Evolutionary conservation across 2,797 vertebrate genomes (phyloP).

Genomic region (Clarias fuscus): DNA sequence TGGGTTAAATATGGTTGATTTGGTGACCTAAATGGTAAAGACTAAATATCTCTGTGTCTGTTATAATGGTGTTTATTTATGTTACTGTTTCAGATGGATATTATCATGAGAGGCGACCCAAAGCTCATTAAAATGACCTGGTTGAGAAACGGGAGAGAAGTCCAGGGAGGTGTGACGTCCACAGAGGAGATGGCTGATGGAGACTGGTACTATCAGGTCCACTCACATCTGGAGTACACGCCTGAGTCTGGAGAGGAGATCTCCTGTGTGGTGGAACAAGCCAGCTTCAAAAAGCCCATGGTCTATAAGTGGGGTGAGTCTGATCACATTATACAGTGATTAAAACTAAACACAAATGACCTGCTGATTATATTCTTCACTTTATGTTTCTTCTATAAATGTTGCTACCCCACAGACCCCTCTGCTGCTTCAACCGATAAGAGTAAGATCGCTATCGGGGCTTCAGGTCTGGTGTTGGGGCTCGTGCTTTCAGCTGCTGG

Average conservation of each 20-base stretch:
- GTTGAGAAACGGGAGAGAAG: slow-evolving; percentile 64
- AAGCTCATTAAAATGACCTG: slow-evolving; percentile 60
- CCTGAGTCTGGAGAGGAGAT: slow-evolving; percentile 50
- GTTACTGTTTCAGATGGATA: too few species aligned
- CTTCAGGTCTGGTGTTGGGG: too few species aligned
- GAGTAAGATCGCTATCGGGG: too few species aligned
- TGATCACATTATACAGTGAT: neutral
- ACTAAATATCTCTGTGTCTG: too few species aligned
- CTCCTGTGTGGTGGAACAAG: slow-evolving; percentile 67
- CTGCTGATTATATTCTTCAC: too few species aligned
- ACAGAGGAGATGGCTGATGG: slow-evolving; percentile 51
- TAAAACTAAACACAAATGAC: neutral
- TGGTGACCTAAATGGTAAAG: too few species aligned
- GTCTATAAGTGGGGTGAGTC: slow-evolving; percentile 69
- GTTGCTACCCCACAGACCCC: too few species aligned
- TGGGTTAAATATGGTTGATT: too few species aligned
- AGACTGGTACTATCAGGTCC: slow-evolving; percentile 74
- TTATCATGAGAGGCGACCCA: too few species aligned
- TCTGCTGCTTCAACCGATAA: too few species aligned
- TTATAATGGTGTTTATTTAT: too few species aligned
- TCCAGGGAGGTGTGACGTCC: slow-evolving; percentile 43
- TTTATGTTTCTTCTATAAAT: neutral
- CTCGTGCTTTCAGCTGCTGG: too few species aligned
- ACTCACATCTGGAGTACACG: slow-evolving; percentile 65
- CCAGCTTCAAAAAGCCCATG: slow-evolving; percentile 19